These are phyloP conservation scores for Sinhomidia bicolor DNA, from an alignment of 2,888 invertebrate genomes.

Conservation along the genomic window DNA sequence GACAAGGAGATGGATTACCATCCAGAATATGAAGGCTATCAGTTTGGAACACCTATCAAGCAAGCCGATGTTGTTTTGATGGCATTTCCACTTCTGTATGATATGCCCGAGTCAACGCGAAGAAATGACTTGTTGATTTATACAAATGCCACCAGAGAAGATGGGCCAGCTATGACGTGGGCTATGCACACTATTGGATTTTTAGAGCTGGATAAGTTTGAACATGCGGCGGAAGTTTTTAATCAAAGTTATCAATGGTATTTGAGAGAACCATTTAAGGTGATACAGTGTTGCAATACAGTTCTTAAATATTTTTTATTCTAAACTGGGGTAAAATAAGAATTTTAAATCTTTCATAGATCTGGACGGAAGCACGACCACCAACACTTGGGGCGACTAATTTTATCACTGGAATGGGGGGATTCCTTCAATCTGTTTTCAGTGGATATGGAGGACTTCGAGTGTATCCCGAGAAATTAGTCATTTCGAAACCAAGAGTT, in stretches of 20 bases:
- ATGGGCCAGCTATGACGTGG: conserved; percentile 83
- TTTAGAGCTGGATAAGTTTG: conserved; percentile 81
- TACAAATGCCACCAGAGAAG: conserved; percentile 81
- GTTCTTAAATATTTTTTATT: too few species aligned
- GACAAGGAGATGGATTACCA: conserved; percentile 81
- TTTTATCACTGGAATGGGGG: conserved; percentile 83
- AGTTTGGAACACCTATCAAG: conserved; percentile 66
- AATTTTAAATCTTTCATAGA: conserved; percentile 80
- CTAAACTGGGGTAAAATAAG: too few species aligned
- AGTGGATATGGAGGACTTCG: conserved; percentile 82
- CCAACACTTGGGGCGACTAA: conserved; percentile 82
- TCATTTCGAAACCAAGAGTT: conserved; percentile 79
- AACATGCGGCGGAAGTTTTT: conserved; percentile 81
- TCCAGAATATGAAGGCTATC: conserved; percentile 82
- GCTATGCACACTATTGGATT: conserved; percentile 82
- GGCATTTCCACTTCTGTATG: conserved; percentile 81
- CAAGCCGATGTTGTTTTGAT: conserved; percentile 82
- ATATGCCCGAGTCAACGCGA: conserved; percentile 80
- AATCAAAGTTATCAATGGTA: conserved; percentile 81
- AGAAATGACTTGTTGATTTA: conserved; percentile 82
- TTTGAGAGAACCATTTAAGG: conserved; percentile 82
- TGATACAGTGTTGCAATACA: too few species aligned
- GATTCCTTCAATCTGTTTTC: conserved; percentile 82
- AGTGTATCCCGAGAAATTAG: conserved; percentile 77
- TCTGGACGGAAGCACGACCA: conserved; percentile 82